A percentile compares a stretch with the other conserved stretches of the same genome.
phyloP scores from a whole-genome alignment of 2,888 invertebrate species.

The Cheilosia pagana region DNA sequence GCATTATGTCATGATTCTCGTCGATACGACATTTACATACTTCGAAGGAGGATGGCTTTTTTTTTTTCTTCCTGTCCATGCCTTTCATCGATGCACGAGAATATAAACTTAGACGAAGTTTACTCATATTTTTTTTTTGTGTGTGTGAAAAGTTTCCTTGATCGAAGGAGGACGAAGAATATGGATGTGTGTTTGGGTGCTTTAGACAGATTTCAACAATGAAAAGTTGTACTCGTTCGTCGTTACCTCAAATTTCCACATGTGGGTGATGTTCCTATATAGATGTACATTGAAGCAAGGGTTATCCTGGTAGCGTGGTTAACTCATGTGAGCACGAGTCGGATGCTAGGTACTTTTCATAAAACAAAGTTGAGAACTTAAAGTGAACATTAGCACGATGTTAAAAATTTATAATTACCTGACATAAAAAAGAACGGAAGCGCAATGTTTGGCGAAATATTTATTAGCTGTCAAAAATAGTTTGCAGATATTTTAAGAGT shows the following conservation, averaged over 20 bases:
- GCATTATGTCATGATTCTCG: constrained; percentile 48
- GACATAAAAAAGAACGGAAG: constrained; percentile 21
- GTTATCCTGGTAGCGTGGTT: constrained; percentile 16
- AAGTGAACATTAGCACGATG: constrained; percentile 23
- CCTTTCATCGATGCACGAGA: constrained; percentile 10
- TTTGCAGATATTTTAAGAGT: not conserved
- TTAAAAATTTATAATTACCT: constrained; percentile 30
- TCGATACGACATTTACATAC: constrained; percentile 58
- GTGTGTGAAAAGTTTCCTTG: constrained; percentile 7
- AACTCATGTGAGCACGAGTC: constrained; percentile 2
- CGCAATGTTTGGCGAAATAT: not conserved
- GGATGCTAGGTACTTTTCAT: not conserved
- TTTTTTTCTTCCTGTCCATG: constrained; percentile 17
- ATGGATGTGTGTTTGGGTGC: constrained; percentile 37
- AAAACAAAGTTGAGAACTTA: constrained; percentile 6
- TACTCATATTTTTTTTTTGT: not conserved
- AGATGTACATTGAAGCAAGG: not conserved
- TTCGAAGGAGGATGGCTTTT: not conserved
- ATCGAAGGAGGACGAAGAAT: constrained; percentile 10
- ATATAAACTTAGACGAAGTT: constrained; percentile 18
- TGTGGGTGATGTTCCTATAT: constrained; percentile 14
- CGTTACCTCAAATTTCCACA: constrained; percentile 54
- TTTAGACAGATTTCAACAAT: constrained; percentile 64
- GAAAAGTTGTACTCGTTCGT: constrained; percentile 54
- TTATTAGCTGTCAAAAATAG: constrained; percentile 19